Evolutionary conservation across 2,113 vertebrate species (phyloP).

Genomic region (Bubo bubo): DNA sequence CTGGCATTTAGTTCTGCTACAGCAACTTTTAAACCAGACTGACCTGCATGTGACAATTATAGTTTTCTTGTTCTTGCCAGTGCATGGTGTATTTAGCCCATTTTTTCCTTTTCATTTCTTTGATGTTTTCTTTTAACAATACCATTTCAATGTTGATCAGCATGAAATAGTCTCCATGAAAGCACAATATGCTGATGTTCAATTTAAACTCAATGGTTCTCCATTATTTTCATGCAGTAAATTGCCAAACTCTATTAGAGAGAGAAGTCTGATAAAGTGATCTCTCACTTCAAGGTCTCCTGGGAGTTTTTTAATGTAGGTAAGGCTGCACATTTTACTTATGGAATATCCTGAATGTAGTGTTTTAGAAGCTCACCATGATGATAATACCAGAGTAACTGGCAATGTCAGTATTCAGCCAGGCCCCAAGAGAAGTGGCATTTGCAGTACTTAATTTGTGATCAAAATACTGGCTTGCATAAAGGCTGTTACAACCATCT

Average conservation of each 20-base stretch:
- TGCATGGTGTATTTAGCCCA: neutral
- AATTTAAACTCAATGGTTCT: conserved; percentile 51
- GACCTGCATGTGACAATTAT: neutral
- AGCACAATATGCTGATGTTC: conserved; percentile 48
- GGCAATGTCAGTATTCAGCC: neutral
- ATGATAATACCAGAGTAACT: neutral
- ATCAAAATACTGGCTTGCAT: neutral
- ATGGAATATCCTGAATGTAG: neutral
- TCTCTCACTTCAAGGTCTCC: conserved; percentile 49
- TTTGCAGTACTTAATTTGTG: neutral
- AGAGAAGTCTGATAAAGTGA: conserved; percentile 38
- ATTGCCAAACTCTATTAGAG: conserved; percentile 43
- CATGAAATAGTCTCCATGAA: conserved; percentile 9
- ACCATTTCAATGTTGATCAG: conserved; percentile 48
- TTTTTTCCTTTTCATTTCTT: conserved; percentile 2
- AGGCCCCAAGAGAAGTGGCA: neutral
- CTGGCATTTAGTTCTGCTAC: neutral
- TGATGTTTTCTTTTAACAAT: conserved; percentile 36
- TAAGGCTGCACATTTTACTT: conserved; percentile 25
- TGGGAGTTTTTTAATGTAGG: conserved; percentile 33
- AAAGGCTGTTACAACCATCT: neutral
- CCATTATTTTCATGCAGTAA: conserved; percentile 49
- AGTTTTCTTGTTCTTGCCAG: neutral
- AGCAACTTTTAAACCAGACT: neutral
- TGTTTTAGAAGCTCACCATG: neutral